Conservation (phyloP, 2,113 vertebrate species). For the Calyptomena viridis region DNA sequence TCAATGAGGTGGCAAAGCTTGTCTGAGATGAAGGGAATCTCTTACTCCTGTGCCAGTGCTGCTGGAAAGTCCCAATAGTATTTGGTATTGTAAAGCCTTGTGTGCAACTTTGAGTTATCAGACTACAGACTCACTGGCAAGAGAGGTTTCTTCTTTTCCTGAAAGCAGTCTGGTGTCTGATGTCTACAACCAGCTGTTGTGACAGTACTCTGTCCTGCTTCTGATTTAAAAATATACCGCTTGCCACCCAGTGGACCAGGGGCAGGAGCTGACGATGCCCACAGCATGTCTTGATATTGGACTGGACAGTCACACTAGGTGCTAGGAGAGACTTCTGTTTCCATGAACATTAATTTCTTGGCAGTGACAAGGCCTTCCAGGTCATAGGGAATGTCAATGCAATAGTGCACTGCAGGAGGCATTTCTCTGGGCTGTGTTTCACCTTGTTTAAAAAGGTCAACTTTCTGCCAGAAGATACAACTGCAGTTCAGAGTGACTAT, state of each 20-base stretch:
- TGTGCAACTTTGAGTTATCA: not conserved
- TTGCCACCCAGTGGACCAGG: not conserved
- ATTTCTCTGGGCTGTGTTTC: not conserved
- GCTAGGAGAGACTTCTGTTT: not conserved
- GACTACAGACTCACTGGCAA: not conserved
- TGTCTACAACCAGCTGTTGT: not conserved
- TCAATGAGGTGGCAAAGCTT: not conserved
- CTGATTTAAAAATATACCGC: not conserved
- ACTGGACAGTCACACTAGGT: not conserved
- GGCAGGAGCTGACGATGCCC: not conserved
- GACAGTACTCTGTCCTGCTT: not conserved
- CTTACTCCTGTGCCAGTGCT: not conserved
- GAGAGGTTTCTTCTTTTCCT: not conserved
- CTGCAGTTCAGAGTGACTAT: not conserved
- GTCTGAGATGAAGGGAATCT: not conserved
- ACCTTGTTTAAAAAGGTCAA: not conserved
- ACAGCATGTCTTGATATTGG: fast-evolving
- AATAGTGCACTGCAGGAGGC: not conserved
- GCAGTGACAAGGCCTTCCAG: not conserved
- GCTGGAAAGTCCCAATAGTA: not conserved
- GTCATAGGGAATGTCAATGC: not conserved
- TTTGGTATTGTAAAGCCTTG: fast-evolving
- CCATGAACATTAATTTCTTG: not conserved
- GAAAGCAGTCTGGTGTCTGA: not conserved
- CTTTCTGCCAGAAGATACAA: not conserved